Percentiles rank a stretch among this genome's conserved stretches.
These are phyloP conservation scores for Papio anubis DNA, from an alignment of 2,113 vertebrate species.

Conservation along the genomic window DNA sequence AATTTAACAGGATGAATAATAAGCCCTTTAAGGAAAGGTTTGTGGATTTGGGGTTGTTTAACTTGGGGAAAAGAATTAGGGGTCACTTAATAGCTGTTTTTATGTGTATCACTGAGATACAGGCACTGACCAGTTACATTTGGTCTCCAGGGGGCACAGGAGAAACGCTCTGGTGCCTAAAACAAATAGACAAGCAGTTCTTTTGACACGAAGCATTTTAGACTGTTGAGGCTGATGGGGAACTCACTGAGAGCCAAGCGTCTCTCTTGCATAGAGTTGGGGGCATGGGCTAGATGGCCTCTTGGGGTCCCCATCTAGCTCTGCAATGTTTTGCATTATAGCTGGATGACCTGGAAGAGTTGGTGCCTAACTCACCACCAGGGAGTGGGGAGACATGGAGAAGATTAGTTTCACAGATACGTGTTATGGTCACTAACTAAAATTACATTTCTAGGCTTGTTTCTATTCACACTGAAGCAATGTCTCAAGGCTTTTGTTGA, in stretches of 20 bases:
- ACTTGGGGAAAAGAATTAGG: not conserved
- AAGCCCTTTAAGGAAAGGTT: not conserved
- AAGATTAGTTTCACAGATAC: not conserved
- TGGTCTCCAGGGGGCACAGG: not conserved
- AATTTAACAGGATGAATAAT: not conserved
- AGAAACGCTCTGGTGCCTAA: not conserved
- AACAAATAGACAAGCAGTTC: not conserved
- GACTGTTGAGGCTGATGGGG: not conserved
- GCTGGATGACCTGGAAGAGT: not conserved
- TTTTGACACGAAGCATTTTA: not conserved
- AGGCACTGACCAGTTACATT: not conserved
- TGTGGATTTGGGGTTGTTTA: not conserved
- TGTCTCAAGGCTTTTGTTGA: not conserved
- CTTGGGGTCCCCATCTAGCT: not conserved
- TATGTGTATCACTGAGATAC: not conserved
- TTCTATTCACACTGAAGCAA: not conserved
- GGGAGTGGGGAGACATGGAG: not conserved
- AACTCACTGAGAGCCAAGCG: not conserved
- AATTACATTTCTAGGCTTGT: not conserved
- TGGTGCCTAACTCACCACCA: not conserved
- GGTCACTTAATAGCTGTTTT: not conserved
- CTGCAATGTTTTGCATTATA: not conserved
- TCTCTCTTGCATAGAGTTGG: not conserved
- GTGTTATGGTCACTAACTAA: not conserved
- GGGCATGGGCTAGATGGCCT: not conserved